Conservation (phyloP, 1,140 invertebrate genomes). For the Drosophila ironensis region DNA sequence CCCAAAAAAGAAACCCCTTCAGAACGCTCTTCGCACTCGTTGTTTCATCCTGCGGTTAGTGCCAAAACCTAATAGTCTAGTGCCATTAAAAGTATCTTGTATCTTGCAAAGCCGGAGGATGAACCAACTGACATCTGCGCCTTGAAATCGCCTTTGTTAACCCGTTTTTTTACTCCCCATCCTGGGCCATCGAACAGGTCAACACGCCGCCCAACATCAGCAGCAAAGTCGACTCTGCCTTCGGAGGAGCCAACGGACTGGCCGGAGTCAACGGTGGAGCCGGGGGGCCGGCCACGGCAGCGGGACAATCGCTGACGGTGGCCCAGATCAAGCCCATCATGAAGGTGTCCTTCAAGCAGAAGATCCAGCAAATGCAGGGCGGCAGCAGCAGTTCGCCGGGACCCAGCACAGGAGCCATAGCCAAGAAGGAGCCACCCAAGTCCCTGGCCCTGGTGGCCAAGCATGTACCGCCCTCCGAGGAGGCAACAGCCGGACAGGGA, state of each 20-base stretch:
- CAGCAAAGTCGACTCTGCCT: slow-evolving; percentile 57
- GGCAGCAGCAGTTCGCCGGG: background rate
- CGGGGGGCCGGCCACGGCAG: background rate
- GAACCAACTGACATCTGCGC: background rate
- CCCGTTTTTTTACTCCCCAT: background rate
- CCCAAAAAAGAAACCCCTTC: no score
- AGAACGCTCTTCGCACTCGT: background rate
- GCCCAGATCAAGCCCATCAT: slow-evolving; percentile 72
- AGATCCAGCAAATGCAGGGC: slow-evolving; percentile 69
- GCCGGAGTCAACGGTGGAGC: background rate
- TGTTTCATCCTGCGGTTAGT: background rate
- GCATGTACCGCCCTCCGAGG: slow-evolving; percentile 19
- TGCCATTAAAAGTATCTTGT: no score
- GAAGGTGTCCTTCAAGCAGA: slow-evolving; percentile 77
- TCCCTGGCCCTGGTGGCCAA: slow-evolving; percentile 56
- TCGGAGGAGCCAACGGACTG: slow-evolving; percentile 2
- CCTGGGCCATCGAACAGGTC: slow-evolving; percentile 10
- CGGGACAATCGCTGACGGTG: slow-evolving; percentile 46
- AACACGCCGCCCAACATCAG: slow-evolving; percentile 63
- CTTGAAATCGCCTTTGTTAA: background rate
- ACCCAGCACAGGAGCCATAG: slow-evolving; percentile 47
- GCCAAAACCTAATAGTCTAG: no score
- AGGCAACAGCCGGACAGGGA: background rate
- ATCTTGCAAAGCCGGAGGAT: no score
- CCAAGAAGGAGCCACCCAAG: slow-evolving; percentile 71